These are phyloP conservation scores for Isoperla grammatica DNA, from an alignment of 2,888 invertebrate genomes.

Conservation along the genomic window DNA sequence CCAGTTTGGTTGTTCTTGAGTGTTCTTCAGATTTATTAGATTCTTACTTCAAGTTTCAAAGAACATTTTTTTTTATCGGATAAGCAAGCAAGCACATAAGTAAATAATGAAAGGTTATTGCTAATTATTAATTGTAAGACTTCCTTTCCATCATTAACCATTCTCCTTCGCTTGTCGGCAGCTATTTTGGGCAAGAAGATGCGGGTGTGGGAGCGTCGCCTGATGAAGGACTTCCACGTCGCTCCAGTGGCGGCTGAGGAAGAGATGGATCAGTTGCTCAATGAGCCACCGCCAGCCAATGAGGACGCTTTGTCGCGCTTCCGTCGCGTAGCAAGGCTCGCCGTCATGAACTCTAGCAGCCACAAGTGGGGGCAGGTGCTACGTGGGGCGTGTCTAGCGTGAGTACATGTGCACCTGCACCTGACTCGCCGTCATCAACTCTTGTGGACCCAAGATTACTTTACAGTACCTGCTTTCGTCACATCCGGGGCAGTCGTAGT, in stretches of 20 bases:
- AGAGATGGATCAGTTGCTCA: slow-evolving; percentile 43
- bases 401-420: slow-evolving; percentile 43
- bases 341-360: slow-evolving; percentile 61
- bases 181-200: slow-evolving; percentile 68
- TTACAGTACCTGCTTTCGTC: too few relatives aligned
- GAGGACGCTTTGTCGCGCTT: slow-evolving; percentile 63
- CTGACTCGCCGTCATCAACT: too few relatives aligned
- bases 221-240: slow-evolving; percentile 86
- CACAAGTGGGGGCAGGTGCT: slow-evolving; percentile 72
- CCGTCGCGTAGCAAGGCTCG: slow-evolving; percentile 67
- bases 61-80: too few relatives aligned
- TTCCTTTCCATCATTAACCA: too few relatives aligned
- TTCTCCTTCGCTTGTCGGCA: slow-evolving; percentile 37
- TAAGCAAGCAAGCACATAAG: too few relatives aligned
- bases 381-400: slow-evolving; percentile 52
- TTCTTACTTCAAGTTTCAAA: too few relatives aligned
- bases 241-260: slow-evolving; percentile 63
- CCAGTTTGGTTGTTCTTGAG: too few relatives aligned
- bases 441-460: too few relatives aligned
- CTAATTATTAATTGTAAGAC: too few relatives aligned
- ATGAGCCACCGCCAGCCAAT: slow-evolving; percentile 44
- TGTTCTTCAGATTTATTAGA: too few relatives aligned
- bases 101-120: too few relatives aligned
- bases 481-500: too few relatives aligned
- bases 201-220: slow-evolving; percentile 78